Base-by-base conservation (phyloP, 2,113 vertebrate genomes). In the Cebus imitator region DNA sequence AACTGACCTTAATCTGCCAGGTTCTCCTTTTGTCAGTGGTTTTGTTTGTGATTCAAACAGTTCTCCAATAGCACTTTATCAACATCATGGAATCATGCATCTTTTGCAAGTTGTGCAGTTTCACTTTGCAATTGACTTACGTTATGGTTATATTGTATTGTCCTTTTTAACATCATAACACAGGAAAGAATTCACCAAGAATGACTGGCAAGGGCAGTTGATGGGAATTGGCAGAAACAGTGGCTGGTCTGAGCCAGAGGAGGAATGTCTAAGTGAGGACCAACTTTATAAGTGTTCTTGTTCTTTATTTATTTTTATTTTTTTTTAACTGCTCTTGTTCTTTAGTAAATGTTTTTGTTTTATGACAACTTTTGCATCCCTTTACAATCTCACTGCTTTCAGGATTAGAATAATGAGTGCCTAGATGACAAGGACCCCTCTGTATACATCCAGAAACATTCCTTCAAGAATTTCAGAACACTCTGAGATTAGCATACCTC, bases 311-410 rank as follows among this genome's bases (percentile, higher is more conserved):
- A 5, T 17, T 17, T 17, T 52, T 52, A 5, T 52, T 52, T 5
- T 17, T 17, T 96, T 95, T n/a, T 95, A 81, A 84, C 27, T 94
- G 79, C 92, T 93, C 37, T 80, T 95, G n/a, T 96, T 90, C 76
- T 92, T 93, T 55, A 55, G 12, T 90, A 58, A 96, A 75, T 79
- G 48, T 81, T 89, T 96, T 75, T 87, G 40, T 92, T 13, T 90
- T 61, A 21, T 92, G 61, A 80, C 32, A 78, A 32, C 70, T 96
- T 94, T 97, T 40, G 30, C 64, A 73, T 90, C 7, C 55, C 35
- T 21, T 87, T 91, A 73, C 84, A 68, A 92, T 27, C 37, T 95
- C 12, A 70, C 75, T 92, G 23, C 58, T 73, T 94, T 94, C 37
- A 17, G 18, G 11, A 79, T 92, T 37, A 85, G 32, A 37, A n/a